These are phyloP conservation scores for Tinea trinotella DNA, from an alignment of 2,888 invertebrate genomes.

Conservation along the genomic window DNA sequence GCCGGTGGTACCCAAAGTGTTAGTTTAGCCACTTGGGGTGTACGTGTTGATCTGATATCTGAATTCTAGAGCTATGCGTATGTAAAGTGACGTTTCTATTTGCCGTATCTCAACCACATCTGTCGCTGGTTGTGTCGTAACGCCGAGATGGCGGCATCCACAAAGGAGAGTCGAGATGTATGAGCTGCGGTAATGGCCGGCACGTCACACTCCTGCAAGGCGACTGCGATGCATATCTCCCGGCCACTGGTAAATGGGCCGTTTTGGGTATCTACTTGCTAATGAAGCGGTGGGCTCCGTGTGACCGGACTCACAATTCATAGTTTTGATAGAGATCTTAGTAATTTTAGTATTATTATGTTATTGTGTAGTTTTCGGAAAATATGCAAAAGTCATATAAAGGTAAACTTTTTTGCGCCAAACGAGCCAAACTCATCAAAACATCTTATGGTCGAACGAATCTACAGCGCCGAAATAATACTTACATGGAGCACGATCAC, in stretches of 20 bases:
- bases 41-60: slow-evolving; percentile 49
- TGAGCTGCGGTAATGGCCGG: slow-evolving; percentile 54
- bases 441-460: too few relatives aligned
- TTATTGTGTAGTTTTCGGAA: too few relatives aligned
- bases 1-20: slow-evolving; percentile 31
- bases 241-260: slow-evolving; percentile 57
- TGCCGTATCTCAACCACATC: slow-evolving; percentile 61
- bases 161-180: slow-evolving; percentile 64
- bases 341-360: slow-evolving; percentile 9
- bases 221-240: slow-evolving; percentile 65
- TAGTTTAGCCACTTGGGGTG: slow-evolving; percentile 42
- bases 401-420: too few relatives aligned
- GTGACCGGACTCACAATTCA: slow-evolving; percentile 38
- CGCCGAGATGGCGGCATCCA: slow-evolving; percentile 52
- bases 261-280: slow-evolving; percentile 69
- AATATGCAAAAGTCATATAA: too few relatives aligned
- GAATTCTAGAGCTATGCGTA: slow-evolving; percentile 37
- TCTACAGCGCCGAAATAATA: too few relatives aligned
- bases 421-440: too few relatives aligned
- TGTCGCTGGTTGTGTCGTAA: slow-evolving; percentile 59
- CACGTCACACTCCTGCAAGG: slow-evolving; percentile 58
- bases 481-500: too few relatives aligned
- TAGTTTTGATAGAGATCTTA: not conserved
- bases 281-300: slow-evolving; percentile 59
- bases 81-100: slow-evolving; percentile 69